These are phyloP conservation scores for Zaprionus obscuricornis DNA, from an alignment of 2,888 invertebrate genomes.

Conservation along the genomic window DNA sequence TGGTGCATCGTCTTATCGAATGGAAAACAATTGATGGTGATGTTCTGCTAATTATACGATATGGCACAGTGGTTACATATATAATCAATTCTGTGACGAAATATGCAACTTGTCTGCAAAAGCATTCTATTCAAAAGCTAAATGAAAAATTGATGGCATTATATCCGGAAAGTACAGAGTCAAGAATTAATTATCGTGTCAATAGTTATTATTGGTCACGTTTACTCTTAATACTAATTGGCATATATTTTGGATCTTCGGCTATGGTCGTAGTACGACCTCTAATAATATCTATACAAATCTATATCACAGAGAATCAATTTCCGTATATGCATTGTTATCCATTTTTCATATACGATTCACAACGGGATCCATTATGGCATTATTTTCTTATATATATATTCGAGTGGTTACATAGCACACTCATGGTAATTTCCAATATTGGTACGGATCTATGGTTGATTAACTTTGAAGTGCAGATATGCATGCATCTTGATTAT, in stretches of 20 bases:
- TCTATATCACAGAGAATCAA: background rate
- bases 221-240: slow-evolving; percentile 4
- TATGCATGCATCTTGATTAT: slow-evolving; percentile 73
- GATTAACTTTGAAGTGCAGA: slow-evolving; percentile 61
- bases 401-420: slow-evolving; percentile 50
- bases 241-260: slow-evolving; percentile 27
- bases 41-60: slow-evolving; percentile 24
- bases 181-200: slow-evolving; percentile 31
- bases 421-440: slow-evolving; percentile 39
- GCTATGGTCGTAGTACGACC: slow-evolving; percentile 34
- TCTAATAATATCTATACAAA: slow-evolving; percentile 21
- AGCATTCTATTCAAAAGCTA: slow-evolving; percentile 9
- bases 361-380: slow-evolving; percentile 32
- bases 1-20: slow-evolving; percentile 33
- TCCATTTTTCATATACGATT: slow-evolving; percentile 34
- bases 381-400: slow-evolving; percentile 36
- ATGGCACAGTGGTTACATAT: slow-evolving; percentile 31
- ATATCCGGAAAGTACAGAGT: slow-evolving; percentile 29
- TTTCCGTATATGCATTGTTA: slow-evolving; percentile 44
- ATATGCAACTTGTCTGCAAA: slow-evolving; percentile 37
- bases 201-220: slow-evolving; percentile 47
- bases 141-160: slow-evolving; percentile 28
- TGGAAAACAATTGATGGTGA: slow-evolving; percentile 13
- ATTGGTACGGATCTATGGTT: slow-evolving; percentile 61
- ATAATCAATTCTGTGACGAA: slow-evolving; percentile 50